Percentiles rank a stretch among this genome's conserved stretches.
These are phyloP conservation scores for Volucella bombylans DNA, from an alignment of 2,888 invertebrate genomes.

Conservation along the genomic window DNA sequence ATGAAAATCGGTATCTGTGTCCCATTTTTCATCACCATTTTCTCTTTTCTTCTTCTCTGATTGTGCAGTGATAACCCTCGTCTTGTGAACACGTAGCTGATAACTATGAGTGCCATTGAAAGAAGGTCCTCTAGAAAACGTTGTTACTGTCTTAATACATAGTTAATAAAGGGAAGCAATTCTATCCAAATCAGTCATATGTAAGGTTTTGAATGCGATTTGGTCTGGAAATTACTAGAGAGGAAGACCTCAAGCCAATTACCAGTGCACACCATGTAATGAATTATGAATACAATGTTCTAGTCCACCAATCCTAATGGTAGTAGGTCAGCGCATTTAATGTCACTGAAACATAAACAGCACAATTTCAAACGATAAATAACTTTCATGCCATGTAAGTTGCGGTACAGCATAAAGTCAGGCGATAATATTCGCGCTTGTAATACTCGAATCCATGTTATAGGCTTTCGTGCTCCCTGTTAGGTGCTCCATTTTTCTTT, in stretches of 20 bases:
- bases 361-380: conserved; percentile 64
- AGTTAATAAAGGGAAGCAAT: too few relatives aligned
- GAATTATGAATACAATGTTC: too few relatives aligned
- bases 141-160: too few relatives aligned
- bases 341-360: conserved; percentile 65
- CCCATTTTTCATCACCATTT: not conserved
- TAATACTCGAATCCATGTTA: conserved; percentile 41
- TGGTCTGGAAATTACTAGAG: too few relatives aligned
- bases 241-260: too few relatives aligned
- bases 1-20: conserved; percentile 34
- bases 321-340: conserved; percentile 52
- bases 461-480: conserved; percentile 46
- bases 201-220: too few relatives aligned
- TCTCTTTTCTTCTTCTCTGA: not conserved
- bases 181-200: too few relatives aligned
- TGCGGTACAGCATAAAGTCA: conserved; percentile 38
- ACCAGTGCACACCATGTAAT: too few relatives aligned
- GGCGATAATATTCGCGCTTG: conserved; percentile 71
- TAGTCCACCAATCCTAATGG: conserved; percentile 17
- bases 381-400: conserved; percentile 69
- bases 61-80: conserved; percentile 1
- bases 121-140: not conserved
- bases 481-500: conserved; percentile 69
- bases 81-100: not conserved
- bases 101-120: not conserved